Base-by-base conservation (phyloP, 2,113 vertebrate species). In the Pterophyllum scalare region DNA sequence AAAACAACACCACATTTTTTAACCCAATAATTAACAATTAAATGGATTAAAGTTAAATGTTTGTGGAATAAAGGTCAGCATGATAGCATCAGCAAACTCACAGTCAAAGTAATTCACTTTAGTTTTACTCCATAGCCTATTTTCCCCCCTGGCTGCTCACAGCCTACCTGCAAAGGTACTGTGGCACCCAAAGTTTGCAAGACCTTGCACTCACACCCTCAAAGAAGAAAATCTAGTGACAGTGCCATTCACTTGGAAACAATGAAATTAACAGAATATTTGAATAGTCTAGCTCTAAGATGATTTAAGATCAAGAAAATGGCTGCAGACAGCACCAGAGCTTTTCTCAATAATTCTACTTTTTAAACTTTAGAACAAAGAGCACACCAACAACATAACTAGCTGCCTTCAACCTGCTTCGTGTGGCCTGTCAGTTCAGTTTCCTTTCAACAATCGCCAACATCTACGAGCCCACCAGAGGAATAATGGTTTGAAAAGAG, bases 401-500 rank as follows among this genome's bases (percentile, higher is more conserved):
- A 79, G 40, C 52, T 26, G 7, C 22, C 43, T 28, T 82, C 38
- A 46, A 38, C 5, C 70, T 59, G 40, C 20, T 81, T 62, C 31
- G 3, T 62, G 3, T 62, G 24, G 14, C n/a, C 26, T 54, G 13
- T 70, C 26, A 67, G n/a, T 60, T 79, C 56, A 56, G 15, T 38
- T 72, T 76, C n/a, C 56, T 79, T 15, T 56, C 17, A 14, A 82
- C 26, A 80, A 64, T 72, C 2, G 46, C 26, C 33, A 61, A 78
- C 59, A 83, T 86, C 56, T 46, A 61, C 4, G 35, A 65, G 12
- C 59, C 33, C 28, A 62, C 74, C 20, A 57, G 62, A 81, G 64
- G n/a, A 85, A 87, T 88, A 88, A 90, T 86, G 57, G 59, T 81
- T 52, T 78, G 75, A 80, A 89, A 88, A 77, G 52, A 81, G 64